These are phyloP conservation scores for Hystrix brachyura DNA, from an alignment of 2,113 vertebrate species.

Conservation along the genomic window DNA sequence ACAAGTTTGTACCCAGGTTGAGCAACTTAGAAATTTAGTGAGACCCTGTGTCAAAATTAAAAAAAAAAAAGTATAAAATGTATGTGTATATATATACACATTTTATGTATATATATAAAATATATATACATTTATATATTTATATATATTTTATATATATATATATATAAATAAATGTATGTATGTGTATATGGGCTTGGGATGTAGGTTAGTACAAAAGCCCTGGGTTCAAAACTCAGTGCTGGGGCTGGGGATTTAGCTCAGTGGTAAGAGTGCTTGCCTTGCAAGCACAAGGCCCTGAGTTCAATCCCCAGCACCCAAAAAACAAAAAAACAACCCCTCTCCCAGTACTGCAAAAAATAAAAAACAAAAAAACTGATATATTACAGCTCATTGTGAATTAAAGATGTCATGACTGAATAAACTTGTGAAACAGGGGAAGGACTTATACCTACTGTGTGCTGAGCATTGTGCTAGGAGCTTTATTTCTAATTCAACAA, in stretches of 20 bases:
- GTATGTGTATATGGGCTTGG: not conserved
- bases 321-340: too few species aligned
- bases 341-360: not conserved
- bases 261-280: too few species aligned
- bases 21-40: not conserved
- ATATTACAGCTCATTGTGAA: not conserved
- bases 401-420: not conserved
- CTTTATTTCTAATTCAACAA: slow-evolving; percentile 43
- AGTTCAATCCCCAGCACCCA: too few species aligned
- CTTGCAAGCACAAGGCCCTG: too few species aligned
- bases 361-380: not conserved
- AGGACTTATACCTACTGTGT: not conserved
- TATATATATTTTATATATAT: too few species aligned
- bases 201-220: not conserved
- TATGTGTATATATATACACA: too few species aligned
- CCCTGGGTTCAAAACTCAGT: not conserved
- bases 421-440: not conserved
- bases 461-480: not conserved
- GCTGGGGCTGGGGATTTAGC: too few species aligned
- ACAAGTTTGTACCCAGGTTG: not conserved
- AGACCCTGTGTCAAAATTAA: not conserved
- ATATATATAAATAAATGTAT: too few species aligned
- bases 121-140: too few species aligned
- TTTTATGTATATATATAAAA: too few species aligned
- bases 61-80: not conserved